A percentile compares a stretch with the other conserved stretches of the same genome.
Conservation (phyloP, 2,888 invertebrate genomes). For the Catocala sponsa region DNA sequence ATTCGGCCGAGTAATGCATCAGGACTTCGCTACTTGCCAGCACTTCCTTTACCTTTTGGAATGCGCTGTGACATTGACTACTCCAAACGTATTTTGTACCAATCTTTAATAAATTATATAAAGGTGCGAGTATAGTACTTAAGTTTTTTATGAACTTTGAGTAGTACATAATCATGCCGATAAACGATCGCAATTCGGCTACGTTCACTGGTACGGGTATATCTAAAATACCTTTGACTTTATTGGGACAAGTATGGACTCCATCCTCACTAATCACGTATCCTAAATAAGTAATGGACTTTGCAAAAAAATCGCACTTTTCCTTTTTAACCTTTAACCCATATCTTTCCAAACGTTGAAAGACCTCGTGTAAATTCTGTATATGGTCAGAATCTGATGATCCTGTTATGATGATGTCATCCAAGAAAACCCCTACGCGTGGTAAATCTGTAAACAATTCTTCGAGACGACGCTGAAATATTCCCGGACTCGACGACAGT, state of each 20-base stretch:
- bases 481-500: conserved; percentile 23
- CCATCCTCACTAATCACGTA: conserved; percentile 23
- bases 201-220: conserved; percentile 14
- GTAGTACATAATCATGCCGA: conserved; percentile 36
- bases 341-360: conserved; percentile 11
- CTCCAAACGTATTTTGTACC: no score
- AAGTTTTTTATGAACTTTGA: conserved; percentile 31
- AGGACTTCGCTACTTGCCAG: no score
- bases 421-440: conserved; percentile 12
- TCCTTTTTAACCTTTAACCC: conserved; percentile 23
- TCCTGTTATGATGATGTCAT: conserved; percentile 12
- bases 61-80: no score
- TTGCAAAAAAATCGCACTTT: conserved; percentile 25
- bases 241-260: conserved; percentile 9
- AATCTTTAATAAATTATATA: neutral
- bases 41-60: no score
- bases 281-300: conserved; percentile 20
- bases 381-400: conserved; percentile 4
- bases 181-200: conserved; percentile 17
- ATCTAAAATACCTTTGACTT: conserved; percentile 12
- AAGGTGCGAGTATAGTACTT: conserved; percentile 11
- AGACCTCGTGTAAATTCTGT: conserved; percentile 17
- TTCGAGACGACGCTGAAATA: conserved; percentile 22
- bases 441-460: conserved; percentile 10
- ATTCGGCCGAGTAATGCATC: neutral